Evolutionary conservation across 2,888 invertebrate species (phyloP).

Genomic region (Arge pagana): DNA sequence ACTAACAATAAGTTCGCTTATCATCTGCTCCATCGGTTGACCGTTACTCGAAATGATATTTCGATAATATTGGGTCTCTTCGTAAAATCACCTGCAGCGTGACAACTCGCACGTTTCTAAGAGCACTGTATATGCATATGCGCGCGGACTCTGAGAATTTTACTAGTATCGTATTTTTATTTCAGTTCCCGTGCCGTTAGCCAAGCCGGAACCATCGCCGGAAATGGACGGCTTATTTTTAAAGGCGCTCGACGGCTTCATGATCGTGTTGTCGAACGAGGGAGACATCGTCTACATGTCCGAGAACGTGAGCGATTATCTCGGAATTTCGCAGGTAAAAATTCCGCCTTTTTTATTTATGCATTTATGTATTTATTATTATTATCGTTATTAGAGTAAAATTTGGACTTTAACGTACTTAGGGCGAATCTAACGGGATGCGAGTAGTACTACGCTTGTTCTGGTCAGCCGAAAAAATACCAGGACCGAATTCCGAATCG

Average conservation of each 20-base stretch:
- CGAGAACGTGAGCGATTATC: constrained; percentile 86
- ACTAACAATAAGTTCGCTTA: too few species aligned
- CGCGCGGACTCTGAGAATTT: neutral
- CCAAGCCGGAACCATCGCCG: constrained; percentile 50
- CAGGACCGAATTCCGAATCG: too few species aligned
- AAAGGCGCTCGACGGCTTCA: constrained; percentile 89
- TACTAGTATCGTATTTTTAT: constrained; percentile 32
- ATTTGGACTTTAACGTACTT: too few species aligned
- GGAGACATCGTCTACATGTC: constrained; percentile 93
- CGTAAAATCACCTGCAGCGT: neutral
- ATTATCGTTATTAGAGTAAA: too few species aligned
- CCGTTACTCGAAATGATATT: neutral
- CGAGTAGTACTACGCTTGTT: too few species aligned
- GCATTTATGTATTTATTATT: too few species aligned
- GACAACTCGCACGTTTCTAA: too few species aligned
- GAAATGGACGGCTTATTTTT: constrained; percentile 64
- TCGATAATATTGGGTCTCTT: neutral
- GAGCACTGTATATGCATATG: too few species aligned
- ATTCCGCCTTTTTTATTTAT: too few species aligned
- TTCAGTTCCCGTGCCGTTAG: constrained; percentile 60
- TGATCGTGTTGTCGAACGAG: constrained; percentile 83
- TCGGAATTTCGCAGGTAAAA: constrained; percentile 89
- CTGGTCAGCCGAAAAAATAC: too few species aligned
- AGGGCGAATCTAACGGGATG: too few species aligned
- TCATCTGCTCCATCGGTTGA: too few species aligned